phyloP scores from a whole-genome alignment of 2,797 vertebrate species.

The Selene dorsalis region DNA sequence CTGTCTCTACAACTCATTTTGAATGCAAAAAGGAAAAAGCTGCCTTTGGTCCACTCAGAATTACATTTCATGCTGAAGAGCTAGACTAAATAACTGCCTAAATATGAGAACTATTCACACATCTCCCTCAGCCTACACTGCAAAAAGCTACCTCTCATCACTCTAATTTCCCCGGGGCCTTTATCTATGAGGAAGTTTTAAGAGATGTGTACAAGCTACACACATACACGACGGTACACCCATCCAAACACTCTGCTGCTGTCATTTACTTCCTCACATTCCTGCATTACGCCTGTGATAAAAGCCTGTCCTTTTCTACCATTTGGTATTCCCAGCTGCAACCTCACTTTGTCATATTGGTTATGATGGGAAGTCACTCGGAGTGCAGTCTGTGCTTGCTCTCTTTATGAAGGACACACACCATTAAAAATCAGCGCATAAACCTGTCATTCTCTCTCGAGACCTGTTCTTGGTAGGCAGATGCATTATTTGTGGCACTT shows the following conservation, averaged over 20 bases:
- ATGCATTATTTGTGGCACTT: conserved; percentile 67
- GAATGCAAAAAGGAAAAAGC: too few species aligned
- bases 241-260: conserved; percentile 41
- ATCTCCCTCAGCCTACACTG: conserved; percentile 62
- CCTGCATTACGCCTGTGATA: conserved; percentile 37
- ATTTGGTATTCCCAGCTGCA: conserved; percentile 56
- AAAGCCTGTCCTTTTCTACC: conserved; percentile 46
- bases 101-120: conserved; percentile 48
- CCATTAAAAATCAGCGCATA: conserved; percentile 65
- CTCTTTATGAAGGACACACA: conserved; percentile 63
- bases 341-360: conserved; percentile 56
- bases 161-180: conserved; percentile 64
- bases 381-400: conserved; percentile 48
- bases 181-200: conserved; percentile 62
- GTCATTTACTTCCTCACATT: conserved; percentile 39
- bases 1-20: conserved; percentile 26
- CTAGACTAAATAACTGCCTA: conserved; percentile 53
- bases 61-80: conserved; percentile 55
- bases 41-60: conserved; percentile 52
- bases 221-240: conserved; percentile 13
- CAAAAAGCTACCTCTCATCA: conserved; percentile 65
- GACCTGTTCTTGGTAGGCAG: conserved; percentile 39
- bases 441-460: conserved; percentile 68
- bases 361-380: conserved; percentile 54
- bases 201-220: conserved; percentile 36